Evolutionary conservation across 2,797 vertebrate genomes (phyloP), one percentile per base, ranked within the genome.

Genomic region (Pyrocephalus nanus): DNA sequence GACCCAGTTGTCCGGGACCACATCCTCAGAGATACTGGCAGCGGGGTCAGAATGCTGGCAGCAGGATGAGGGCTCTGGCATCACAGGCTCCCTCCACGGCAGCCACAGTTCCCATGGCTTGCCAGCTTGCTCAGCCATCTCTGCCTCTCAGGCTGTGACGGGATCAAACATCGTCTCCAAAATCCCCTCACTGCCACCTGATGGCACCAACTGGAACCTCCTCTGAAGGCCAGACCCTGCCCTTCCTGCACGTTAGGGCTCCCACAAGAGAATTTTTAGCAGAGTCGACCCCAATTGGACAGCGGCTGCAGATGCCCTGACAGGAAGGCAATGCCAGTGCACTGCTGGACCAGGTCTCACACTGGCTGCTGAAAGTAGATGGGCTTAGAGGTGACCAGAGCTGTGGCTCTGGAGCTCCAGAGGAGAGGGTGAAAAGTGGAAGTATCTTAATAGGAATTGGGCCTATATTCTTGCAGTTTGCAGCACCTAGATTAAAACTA

Each of bases 301-400:
- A 74, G 0, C 23, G 57, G n/a, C 54, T 48, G 64, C 55, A 42
- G 60, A 30, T 47, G 34, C 43, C 77, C 13, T 14, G 27, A 9
- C 4, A 11, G 29, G 25, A 32, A 21, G 29, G 26, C 17, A 18
- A 5, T 3, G 8, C 7, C 1, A 0, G 4, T 34, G 9, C 10
- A 55, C 62, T 9, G 17, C 71, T 58, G 43, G 38, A 50, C 12
- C 29, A 38, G n/a, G 29, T 30, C 47, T 72, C 66, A 55, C 11
- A 1, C 12, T 42, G 57, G 27, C 51, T 40, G 7, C n/a, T 13
- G 14, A 51, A 60, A n/a, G 42, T 19, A 53, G 38, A 14, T 15
- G 38, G 34, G 12, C 65, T 38, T 5, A 42, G n/a, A n/a, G n/a
- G n/a, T n/a, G n/a, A n/a, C n/a, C n/a, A n/a, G n/a, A n/a, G 43